phyloP scores from a whole-genome alignment of 2,113 vertebrate species.

The Coregonus clupeaformis region DNA sequence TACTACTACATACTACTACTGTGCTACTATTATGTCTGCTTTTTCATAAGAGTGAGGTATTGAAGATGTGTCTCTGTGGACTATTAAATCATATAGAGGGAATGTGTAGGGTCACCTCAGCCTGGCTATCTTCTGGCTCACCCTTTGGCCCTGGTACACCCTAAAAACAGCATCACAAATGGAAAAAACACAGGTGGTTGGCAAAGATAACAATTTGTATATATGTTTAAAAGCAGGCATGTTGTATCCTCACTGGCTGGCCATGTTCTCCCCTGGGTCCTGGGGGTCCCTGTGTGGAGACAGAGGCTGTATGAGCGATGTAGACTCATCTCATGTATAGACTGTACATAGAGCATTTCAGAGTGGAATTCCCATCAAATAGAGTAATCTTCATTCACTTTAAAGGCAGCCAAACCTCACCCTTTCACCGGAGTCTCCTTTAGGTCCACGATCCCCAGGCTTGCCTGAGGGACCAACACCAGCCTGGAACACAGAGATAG shows the following conservation, averaged over 20 bases:
- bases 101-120: conserved; percentile 37
- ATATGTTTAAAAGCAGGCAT: not conserved
- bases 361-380: not conserved
- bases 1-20: no score
- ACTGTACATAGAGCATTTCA: not conserved
- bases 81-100: not conserved
- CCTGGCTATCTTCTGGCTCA: conserved; percentile 74
- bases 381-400: not conserved
- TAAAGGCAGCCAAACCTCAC: conserved; percentile 60
- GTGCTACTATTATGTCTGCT: no score
- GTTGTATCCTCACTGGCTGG: conserved; percentile 58
- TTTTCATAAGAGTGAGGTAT: not conserved
- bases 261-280: conserved; percentile 73
- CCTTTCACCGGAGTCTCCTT: conserved; percentile 78
- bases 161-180: conserved; percentile 52
- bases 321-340: conserved; percentile 2
- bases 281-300: conserved; percentile 77
- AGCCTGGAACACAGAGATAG: conserved; percentile 59
- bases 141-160: conserved; percentile 79
- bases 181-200: not conserved
- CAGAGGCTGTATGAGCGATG: conserved; percentile 68
- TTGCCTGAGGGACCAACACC: conserved; percentile 71
- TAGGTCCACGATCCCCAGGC: conserved; percentile 68
- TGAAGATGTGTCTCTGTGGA: not conserved
- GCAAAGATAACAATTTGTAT: not conserved